Percentiles rank a stretch among this genome's conserved stretches.
Evolutionary conservation across 2,797 vertebrate genomes (phyloP).

Genomic region (Microhierax caerulescens): DNA sequence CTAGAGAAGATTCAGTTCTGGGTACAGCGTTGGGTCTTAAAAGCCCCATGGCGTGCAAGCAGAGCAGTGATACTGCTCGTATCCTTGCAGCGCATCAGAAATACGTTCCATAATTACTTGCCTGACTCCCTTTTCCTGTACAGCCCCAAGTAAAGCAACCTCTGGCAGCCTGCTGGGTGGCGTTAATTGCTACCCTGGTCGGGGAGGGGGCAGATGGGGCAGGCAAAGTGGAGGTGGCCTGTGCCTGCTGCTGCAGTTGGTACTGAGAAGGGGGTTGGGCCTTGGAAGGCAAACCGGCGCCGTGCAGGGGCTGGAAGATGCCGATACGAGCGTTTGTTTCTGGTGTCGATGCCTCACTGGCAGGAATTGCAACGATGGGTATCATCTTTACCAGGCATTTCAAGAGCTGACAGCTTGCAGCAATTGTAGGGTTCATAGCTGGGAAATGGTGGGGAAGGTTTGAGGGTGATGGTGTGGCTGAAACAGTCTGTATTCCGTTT

Average conservation of each 20-base stretch:
- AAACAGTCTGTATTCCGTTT: neutral
- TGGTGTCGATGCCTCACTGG: neutral
- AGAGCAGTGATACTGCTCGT: accelerated
- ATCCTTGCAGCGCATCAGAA: neutral
- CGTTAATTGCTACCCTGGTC: too few relatives aligned
- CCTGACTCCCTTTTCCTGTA: too few relatives aligned
- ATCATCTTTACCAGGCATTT: neutral
- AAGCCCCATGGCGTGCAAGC: accelerated
- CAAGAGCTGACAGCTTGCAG: neutral
- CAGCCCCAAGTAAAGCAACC: too few relatives aligned
- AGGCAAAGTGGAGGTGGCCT: accelerated
- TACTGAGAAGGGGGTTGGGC: neutral
- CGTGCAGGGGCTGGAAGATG: neutral
- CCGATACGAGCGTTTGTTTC: neutral
- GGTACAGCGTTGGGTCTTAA: too few relatives aligned
- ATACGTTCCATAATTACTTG: neutral
- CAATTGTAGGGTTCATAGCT: neutral
- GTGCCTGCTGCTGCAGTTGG: accelerated
- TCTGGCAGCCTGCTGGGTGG: accelerated
- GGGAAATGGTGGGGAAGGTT: neutral
- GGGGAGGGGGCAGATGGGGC: neutral
- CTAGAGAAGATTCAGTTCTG: neutral
- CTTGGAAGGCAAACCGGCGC: neutral
- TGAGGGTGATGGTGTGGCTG: neutral
- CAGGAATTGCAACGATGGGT: accelerated